Percentiles rank a stretch among this genome's conserved stretches.
Conservation (phyloP, 2,113 vertebrate genomes). For the Periophthalmodon schlosseri region DNA sequence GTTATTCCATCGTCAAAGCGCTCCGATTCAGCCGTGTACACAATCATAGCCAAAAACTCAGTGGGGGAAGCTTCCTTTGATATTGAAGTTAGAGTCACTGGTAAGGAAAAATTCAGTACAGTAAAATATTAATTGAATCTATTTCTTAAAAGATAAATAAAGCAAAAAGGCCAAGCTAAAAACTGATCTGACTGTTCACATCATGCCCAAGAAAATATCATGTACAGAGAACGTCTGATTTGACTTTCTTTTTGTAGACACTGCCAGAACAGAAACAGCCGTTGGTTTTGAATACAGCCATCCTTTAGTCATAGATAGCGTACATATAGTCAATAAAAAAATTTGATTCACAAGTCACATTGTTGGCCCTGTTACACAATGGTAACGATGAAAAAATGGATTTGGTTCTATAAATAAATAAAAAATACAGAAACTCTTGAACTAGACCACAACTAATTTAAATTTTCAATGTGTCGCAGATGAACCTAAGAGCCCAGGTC, state of each 20-base stretch:
- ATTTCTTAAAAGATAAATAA: neutral
- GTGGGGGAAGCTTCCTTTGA: slow-evolving; percentile 76
- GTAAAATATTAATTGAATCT: neutral
- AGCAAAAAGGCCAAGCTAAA: neutral
- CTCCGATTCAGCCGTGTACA: slow-evolving; percentile 81
- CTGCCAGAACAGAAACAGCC: neutral
- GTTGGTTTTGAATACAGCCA: too few species aligned
- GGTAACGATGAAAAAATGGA: too few species aligned
- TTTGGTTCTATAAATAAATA: too few species aligned
- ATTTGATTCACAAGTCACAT: too few species aligned
- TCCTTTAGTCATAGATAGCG: neutral
- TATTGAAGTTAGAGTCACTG: slow-evolving; percentile 83
- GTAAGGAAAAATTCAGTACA: slow-evolving; percentile 60
- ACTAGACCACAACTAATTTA: neutral
- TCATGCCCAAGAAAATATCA: neutral
- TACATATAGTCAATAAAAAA: too few species aligned
- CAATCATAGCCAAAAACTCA: slow-evolving; percentile 73
- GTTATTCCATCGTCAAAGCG: slow-evolving; percentile 79
- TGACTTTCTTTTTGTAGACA: neutral
- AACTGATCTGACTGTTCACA: neutral
- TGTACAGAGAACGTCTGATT: neutral
- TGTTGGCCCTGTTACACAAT: too few species aligned
- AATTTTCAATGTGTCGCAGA: slow-evolving; percentile 63
- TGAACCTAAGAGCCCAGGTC: slow-evolving; percentile 80
- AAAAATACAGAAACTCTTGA: neutral